Evolutionary conservation across 2,888 invertebrate species (phyloP), one percentile per base, ranked within the genome.

Genomic region (Ethmia dodecea): DNA sequence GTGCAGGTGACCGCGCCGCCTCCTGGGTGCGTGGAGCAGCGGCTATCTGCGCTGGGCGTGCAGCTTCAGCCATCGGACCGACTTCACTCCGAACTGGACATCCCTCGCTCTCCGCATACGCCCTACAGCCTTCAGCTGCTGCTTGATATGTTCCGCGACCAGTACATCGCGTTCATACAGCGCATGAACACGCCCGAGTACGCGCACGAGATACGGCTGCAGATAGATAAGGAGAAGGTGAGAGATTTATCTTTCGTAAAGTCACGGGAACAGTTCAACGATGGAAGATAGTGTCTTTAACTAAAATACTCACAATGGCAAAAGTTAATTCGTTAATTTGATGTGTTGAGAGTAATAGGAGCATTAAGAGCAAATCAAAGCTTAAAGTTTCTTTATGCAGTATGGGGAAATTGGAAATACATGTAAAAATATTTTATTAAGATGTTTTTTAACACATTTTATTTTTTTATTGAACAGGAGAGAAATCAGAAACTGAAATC

Each of bases 21-120:
- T 29, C 96, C 95, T 6, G 97, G 97, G 34, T 95, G 95, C 68
- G 94, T 97, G 38, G 96, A 95, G 74, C 96, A 96, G 69, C 95
- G 96, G 51, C 81, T 97, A 39, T 94, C 95, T 3, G 91, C 93
- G 28, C 83, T 96, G 33, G 91, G 93, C 26, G 88, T 91, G 35
- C 88, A 88, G 55, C 87, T 91, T 61, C 91, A 91, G 62, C 88
- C 91, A 40, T 75, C 88, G 13, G 83, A 87, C 29, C 70, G 77
- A 12, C 89, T 93, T 42, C 96, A 96, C 71, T 90, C 92, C 35
- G 96, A 96, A 79, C 81, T 96, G 52, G 93, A 94, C 53, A 94
- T 95, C 72, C 94, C 95, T 31, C 87, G 90, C 42, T 90, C 92
- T 43, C 94, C 94, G 24, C 88, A 91, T 52, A 93, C 94, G 33